Conservation (phyloP, 2,888 invertebrate genomes). For the Argyra leucocephala region DNA sequence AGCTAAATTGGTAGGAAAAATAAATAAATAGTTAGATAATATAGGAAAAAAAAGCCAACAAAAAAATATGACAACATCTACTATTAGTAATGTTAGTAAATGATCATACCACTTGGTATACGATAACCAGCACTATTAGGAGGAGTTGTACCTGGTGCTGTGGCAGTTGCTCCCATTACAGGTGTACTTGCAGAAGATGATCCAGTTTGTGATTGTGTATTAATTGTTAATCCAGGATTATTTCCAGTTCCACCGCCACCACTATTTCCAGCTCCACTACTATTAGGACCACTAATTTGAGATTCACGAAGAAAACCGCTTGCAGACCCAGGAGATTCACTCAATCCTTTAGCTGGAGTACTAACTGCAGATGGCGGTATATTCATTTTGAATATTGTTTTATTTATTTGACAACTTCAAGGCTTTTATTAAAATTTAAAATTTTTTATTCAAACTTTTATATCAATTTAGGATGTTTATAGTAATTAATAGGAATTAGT, state of each 20-base stretch:
- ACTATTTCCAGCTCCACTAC: background rate
- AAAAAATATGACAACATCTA: background rate
- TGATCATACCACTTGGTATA: constrained; percentile 4
- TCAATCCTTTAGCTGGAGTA: background rate
- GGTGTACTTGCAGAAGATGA: background rate
- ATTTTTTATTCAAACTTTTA: too few relatives aligned
- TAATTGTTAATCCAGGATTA: constrained; percentile 1
- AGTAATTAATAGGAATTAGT: too few relatives aligned
- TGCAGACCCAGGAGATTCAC: background rate
- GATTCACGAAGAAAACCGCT: background rate
- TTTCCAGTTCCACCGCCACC: background rate
- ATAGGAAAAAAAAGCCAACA: background rate
- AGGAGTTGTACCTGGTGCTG: background rate
- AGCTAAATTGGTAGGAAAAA: background rate
- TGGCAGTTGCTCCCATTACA: background rate
- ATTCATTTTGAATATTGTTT: background rate
- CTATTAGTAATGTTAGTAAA: background rate
- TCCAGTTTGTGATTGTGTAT: background rate
- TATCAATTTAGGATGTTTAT: too few relatives aligned
- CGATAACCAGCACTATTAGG: constrained; percentile 4
- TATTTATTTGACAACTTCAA: too few relatives aligned
- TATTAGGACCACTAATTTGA: background rate
- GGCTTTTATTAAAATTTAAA: too few relatives aligned
- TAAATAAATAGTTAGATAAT: background rate
- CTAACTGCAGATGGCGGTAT: background rate